Conservation (phyloP, 2,888 invertebrate genomes). For the Drosophila prolongata region DNA sequence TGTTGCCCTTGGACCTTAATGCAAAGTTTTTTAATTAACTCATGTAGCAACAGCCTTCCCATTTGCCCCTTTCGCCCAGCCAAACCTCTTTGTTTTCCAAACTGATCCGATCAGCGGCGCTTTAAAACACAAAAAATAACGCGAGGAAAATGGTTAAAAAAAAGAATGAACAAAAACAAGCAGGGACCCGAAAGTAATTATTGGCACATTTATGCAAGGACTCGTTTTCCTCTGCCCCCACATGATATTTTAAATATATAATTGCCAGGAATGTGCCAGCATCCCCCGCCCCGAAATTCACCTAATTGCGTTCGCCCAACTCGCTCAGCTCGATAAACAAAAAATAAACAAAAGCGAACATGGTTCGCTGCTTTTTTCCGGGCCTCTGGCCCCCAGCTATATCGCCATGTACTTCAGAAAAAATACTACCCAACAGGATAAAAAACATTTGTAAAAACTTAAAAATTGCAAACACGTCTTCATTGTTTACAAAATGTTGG, state of each 20-base stretch:
- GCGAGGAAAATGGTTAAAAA: slow-evolving; percentile 3
- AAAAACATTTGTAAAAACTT: slow-evolving; percentile 73
- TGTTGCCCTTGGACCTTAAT: slow-evolving; percentile 39
- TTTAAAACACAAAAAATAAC: slow-evolving; percentile 26
- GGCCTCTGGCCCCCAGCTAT: slow-evolving; percentile 24
- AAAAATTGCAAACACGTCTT: slow-evolving; percentile 80
- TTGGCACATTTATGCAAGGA: slow-evolving; percentile 75
- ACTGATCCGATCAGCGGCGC: slow-evolving; percentile 65
- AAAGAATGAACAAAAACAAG: slow-evolving; percentile 47
- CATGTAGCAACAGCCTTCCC: slow-evolving; percentile 42
- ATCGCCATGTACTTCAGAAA: slow-evolving; percentile 25
- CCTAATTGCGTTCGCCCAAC: slow-evolving; percentile 63
- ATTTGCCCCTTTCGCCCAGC: slow-evolving; percentile 1
- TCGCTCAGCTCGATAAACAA: slow-evolving; percentile 59
- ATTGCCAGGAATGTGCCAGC: slow-evolving; percentile 52
- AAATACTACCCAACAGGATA: slow-evolving; percentile 14
- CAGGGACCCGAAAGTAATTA: slow-evolving; percentile 66
- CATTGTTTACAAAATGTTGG: slow-evolving; percentile 78
- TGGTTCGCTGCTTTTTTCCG: slow-evolving; percentile 45
- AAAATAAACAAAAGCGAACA: slow-evolving; percentile 46
- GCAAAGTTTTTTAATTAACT: slow-evolving; percentile 73
- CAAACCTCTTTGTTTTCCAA: slow-evolving; percentile 33
- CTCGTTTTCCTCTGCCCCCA: slow-evolving; percentile 50
- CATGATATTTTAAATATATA: slow-evolving; percentile 70
- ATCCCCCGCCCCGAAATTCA: slow-evolving; percentile 7